A percentile compares a stretch with the other conserved stretches of the same genome.
These are phyloP conservation scores for Spodoptera frugiperda DNA, from an alignment of 1,140 invertebrate genomes.

Conservation along the genomic window DNA sequence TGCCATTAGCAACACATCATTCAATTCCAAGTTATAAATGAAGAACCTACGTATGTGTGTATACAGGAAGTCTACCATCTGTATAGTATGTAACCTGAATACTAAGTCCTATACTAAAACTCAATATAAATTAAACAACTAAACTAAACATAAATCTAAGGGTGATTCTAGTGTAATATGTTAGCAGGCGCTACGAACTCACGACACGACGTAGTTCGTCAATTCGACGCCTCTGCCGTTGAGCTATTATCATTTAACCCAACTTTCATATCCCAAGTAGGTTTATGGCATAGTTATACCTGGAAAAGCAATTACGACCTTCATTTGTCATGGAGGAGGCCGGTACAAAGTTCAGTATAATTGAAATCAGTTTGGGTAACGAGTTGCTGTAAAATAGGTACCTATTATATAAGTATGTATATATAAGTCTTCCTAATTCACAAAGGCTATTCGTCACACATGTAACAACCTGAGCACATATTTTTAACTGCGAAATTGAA, in stretches of 20 bases:
- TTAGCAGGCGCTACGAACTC: constrained; percentile 11
- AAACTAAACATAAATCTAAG: constrained; percentile 26
- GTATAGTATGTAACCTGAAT: constrained; percentile 11
- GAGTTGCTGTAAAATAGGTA: not conserved
- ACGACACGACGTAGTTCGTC: constrained; percentile 4
- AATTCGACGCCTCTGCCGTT: constrained; percentile 9
- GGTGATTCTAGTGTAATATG: not conserved
- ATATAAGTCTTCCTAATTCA: not conserved
- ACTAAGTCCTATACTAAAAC: constrained; percentile 23
- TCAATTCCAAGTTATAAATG: no score
- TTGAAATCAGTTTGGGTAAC: constrained; percentile 25
- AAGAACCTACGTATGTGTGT: not conserved
- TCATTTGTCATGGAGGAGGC: constrained; percentile 24
- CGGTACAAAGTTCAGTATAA: constrained; percentile 21
- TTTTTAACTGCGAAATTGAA: constrained; percentile 1
- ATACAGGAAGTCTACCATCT: not conserved
- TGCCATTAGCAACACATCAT: no score
- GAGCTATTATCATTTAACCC: constrained; percentile 34
- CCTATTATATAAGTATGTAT: not conserved
- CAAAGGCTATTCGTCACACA: constrained; percentile 18
- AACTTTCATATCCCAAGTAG: constrained; percentile 36
- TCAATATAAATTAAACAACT: constrained; percentile 20
- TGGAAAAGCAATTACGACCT: constrained; percentile 37
- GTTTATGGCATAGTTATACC: constrained; percentile 39
- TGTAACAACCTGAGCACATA: constrained; percentile 27